Base-by-base conservation (phyloP, 53 echinoderm and acorn worm species). In the Apostichopus leukothele region DNA sequence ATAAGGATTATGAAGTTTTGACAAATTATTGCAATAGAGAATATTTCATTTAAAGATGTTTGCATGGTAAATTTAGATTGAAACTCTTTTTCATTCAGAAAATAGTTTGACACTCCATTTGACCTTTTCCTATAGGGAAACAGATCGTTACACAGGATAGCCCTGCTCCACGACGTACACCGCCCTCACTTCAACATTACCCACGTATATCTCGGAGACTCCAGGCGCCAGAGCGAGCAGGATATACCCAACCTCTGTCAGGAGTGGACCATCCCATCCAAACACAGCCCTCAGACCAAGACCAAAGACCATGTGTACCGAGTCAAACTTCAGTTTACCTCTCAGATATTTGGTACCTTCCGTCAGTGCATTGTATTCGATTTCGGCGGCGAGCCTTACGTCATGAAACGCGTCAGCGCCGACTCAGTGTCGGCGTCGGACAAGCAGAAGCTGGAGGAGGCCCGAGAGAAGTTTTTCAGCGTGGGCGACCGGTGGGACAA, bases 311-410 rank as follows among this genome's bases (percentile, higher is more conserved):
- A 93, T 75, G 84, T 95, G 86, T 99, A 99, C 90, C 93, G 99
- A 20, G 86, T 99, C 89, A 99, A 99, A 89, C 90, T 99, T 22
- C 93, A 94, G 67, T 99, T 96, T 71, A 99, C 99, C 84, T 99
- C 99, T 21, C 94, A 99, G 93, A 99, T 99, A 88, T 99, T 96
- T 74, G 99, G 99, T 83, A 99, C 99, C 20, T 99, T 99, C 92
- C 99, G 96, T 23, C 99, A 99, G 91, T 99, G 96, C 14, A 86
- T 99, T 57, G 92, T 99, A 80, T 99, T 99, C 39, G 99, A 99
- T 92, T 94, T 99, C 81, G 99, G 99, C 74, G 74, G 76, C 18
- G 96, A 96, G 90, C 99, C 99, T 4, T 96, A 92, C 26, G 93
- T 99, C 73, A 94, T 99, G 86, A 89, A 89, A 53, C 90, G 96